Base-by-base conservation (phyloP, 2,113 vertebrate genomes). In the Elanus axillaris region DNA sequence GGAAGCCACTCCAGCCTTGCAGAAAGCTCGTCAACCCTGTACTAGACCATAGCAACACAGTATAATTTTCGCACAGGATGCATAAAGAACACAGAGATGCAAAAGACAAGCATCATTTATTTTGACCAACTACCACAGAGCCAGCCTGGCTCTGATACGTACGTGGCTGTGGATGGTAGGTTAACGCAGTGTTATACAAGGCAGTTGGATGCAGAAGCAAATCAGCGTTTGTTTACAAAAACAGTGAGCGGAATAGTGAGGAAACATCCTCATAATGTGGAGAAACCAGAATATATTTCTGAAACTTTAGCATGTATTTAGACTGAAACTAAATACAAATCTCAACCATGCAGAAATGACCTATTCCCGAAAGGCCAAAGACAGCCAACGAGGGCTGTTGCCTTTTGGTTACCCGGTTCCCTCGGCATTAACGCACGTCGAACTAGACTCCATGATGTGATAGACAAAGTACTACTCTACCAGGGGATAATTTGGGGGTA, bases 361-460 rank as follows among this genome's bases (percentile, higher is more conserved):
- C 73, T 64, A 27, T 47, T 25, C 32, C 12, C 36, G 43, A 13
- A 7, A 18, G 38, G 50, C 43, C 77, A 50, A 82, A 60, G 60
- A 62, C 17, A 26, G 26, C 6, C 21, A 55, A 13, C 0, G 0
- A 38, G 18, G 26, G 38, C 42, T 4, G 6, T 7, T 34, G 21
- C 26, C 7, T 48, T 82, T 27, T 25, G 26, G 40, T 60, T 42
- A 60, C 31, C 23, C 40, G 36, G 4, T 16, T 45, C 36, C 23
- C 7, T 48, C 40, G 43, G 16, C n/a, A 27, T 7, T 85, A 60
- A 62, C 38, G n/a, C n/a, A 11, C 3, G 1, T 47, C 86, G 43
- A 13, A 25, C 1, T 42, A 77, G 18, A 60, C 6, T 11, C 3
- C 1, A 1, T 2, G n/a, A 53, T 16, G 13, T 10, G 45, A 17